Conservation (phyloP, 2,113 vertebrate genomes). For the Vulpes vulpes region DNA sequence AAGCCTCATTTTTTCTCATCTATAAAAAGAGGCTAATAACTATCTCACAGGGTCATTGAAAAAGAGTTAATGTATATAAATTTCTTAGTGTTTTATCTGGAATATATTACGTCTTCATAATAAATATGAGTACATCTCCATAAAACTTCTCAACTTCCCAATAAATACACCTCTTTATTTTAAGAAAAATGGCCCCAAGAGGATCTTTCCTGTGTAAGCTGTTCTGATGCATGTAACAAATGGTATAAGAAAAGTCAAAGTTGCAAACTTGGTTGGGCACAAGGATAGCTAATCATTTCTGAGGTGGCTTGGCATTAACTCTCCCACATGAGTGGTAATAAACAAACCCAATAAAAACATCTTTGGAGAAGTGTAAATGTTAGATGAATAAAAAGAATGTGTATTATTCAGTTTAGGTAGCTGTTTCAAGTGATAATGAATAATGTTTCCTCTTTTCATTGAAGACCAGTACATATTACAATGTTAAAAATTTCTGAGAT, state of each 20-base stretch:
- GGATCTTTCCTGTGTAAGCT: not conserved
- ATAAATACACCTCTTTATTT: constrained; percentile 8
- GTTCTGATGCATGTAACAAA: not conserved
- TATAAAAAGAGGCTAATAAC: not conserved
- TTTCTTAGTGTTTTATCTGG: not conserved
- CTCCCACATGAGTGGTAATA: not conserved
- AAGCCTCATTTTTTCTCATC: not conserved
- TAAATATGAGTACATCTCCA: not conserved
- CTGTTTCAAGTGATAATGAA: not conserved
- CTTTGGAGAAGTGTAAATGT: not conserved
- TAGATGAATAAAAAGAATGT: not conserved
- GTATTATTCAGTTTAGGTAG: not conserved
- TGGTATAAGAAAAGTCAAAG: not conserved
- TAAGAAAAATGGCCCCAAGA: not conserved
- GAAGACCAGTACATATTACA: not conserved
- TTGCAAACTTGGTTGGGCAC: not conserved
- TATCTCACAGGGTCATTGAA: not conserved
- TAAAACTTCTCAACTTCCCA: not conserved
- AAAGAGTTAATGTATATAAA: not conserved
- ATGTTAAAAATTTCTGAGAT: not conserved
- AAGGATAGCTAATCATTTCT: not conserved
- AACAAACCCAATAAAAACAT: not conserved
- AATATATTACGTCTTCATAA: not conserved
- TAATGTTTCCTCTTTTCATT: not conserved
- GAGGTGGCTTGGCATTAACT: not conserved